Percentiles rank a stretch among this genome's conserved stretches.
These are phyloP conservation scores for Glandiceps talaboti DNA, from an alignment of 53 echinoderm and acorn worm genomes.

Conservation along the genomic window DNA sequence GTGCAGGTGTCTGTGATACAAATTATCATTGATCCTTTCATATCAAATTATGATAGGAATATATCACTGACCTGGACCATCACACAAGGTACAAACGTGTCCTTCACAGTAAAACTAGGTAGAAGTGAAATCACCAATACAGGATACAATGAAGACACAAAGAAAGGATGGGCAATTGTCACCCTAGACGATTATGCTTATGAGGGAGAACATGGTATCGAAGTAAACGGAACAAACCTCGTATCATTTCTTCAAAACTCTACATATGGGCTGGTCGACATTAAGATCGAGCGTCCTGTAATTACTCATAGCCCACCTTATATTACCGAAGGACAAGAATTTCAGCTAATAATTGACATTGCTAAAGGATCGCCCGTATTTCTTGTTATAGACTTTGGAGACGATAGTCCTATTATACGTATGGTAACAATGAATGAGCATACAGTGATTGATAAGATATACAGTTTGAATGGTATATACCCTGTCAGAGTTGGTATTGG, in stretches of 20 bases:
- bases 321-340: neutral
- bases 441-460: neutral
- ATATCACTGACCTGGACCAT: neutral
- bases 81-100: neutral
- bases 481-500: neutral
- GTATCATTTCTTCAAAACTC: neutral
- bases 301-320: neutral
- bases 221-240: neutral
- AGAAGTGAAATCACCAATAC: neutral
- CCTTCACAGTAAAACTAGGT: neutral
- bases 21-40: neutral
- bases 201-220: neutral
- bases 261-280: neutral
- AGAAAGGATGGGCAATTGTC: neutral
- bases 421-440: neutral
- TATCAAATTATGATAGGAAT: neutral
- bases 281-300: neutral
- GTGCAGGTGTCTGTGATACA: neutral
- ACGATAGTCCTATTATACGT: neutral
- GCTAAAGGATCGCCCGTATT: neutral
- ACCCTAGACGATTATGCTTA: neutral
- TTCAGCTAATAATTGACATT: neutral
- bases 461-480: neutral
- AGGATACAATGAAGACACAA: neutral
- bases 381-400: neutral